Base-by-base conservation (phyloP, 2,797 vertebrate species). In the Sebastes reedi region DNA sequence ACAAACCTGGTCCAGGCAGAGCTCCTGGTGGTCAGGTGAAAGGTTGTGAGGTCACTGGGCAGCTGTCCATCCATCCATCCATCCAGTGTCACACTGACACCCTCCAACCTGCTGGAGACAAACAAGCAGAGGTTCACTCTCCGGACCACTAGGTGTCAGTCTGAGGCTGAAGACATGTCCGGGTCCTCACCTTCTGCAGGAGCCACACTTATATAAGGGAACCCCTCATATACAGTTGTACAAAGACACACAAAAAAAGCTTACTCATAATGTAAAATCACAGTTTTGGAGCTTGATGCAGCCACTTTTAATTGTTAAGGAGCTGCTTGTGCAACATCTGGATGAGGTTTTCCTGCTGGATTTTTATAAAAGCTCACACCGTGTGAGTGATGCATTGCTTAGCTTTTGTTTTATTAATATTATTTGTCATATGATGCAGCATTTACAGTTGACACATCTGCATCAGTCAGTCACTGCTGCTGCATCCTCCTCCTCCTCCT, bases 91-190 rank as follows among this genome's bases (percentile, higher is more conserved):
- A n/a, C 20, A 56, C 4, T 29, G 39, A 30, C n/a, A 50, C 22
- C 16, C 36, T 70, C 39, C 36, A 67, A 59, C 34, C 75, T 72
- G 62, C 56, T 74, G 22, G 20, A 68, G 56, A 88, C 80, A 91
- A 91, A 92, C 85, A 89, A 86, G 56, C 22, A 5, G 77, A 79
- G 75, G 66, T 92, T 85, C 72, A 3, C 24, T 3, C 6, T 6
- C 5, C 2, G 3, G 39, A 58, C 90, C 91, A 85, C 89, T 88
- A 93, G 93, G 84, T 92, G 93, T 93, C 92, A 93, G 91, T 86
- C 80, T 91, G 72, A 83, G 78, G 80, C 85, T 87, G 50, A 76
- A 72, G 83, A 89, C 81, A 16, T 10, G 46, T 18, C 36, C 11
- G 14, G 20, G 30, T 66, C 69, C 0, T 64, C 5, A 75, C 55